These are phyloP conservation scores for Thymelicus sylvestris DNA, from an alignment of 2,888 invertebrate species.

Conservation along the genomic window DNA sequence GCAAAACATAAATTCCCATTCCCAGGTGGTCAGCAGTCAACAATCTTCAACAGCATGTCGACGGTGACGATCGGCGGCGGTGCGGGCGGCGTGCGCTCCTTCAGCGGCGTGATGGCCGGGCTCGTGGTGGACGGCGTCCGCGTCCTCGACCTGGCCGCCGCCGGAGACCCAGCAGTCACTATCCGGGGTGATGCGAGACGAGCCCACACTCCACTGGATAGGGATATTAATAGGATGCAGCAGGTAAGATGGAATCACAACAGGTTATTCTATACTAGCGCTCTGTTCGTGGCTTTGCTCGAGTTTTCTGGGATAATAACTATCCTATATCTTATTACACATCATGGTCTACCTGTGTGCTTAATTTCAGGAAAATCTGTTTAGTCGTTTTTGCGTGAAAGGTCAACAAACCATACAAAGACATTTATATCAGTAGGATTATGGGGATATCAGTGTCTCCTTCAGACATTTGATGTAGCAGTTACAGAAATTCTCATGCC, in stretches of 20 bases:
- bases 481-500: too few relatives aligned
- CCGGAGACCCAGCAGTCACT: conserved; percentile 91
- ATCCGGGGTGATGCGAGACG: conserved; percentile 93
- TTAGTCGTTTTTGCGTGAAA: too few relatives aligned
- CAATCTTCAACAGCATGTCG: conserved; percentile 96
- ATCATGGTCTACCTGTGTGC: too few relatives aligned
- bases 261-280: too few relatives aligned
- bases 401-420: too few relatives aligned
- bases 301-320: too few relatives aligned
- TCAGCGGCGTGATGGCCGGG: conserved; percentile 95
- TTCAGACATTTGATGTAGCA: too few relatives aligned
- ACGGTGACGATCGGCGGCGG: conserved; percentile 94
- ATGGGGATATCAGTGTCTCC: too few relatives aligned
- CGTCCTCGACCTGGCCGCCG: conserved; percentile 93
- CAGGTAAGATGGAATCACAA: conserved; percentile 82
- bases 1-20: neutral
- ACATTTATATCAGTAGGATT: too few relatives aligned
- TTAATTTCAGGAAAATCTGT: too few relatives aligned
- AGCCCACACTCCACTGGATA: conserved; percentile 89
- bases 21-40: conserved; percentile 92
- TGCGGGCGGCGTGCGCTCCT: conserved; percentile 89
- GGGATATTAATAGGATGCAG: conserved; percentile 94
- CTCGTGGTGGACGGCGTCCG: conserved; percentile 94
- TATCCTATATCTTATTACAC: too few relatives aligned
- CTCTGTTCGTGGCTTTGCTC: too few relatives aligned